These are phyloP conservation scores for Aricia agestis DNA, from an alignment of 1,140 invertebrate species.

Conservation along the genomic window DNA sequence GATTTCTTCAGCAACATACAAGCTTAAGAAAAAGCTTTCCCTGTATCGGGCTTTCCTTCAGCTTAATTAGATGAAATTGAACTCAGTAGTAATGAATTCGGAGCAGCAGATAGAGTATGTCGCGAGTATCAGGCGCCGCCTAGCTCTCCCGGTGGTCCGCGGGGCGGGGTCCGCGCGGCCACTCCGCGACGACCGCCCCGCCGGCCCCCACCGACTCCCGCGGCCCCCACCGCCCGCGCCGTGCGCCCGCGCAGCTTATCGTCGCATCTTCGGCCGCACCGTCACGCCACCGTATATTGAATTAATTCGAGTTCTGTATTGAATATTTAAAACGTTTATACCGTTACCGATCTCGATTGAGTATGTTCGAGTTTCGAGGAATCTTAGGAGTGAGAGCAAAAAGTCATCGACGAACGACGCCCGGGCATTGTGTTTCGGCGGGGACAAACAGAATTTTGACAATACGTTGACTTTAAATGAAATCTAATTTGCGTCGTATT, in stretches of 20 bases:
- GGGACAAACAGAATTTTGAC: slow-evolving; percentile 61
- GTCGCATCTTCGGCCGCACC: slow-evolving; percentile 57
- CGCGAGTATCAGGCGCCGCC: slow-evolving; percentile 58
- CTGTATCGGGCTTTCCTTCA: background rate
- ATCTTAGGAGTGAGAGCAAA: background rate
- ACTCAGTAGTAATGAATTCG: background rate
- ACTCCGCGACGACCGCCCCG: slow-evolving; percentile 46
- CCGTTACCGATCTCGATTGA: background rate
- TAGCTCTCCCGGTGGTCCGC: slow-evolving; percentile 69
- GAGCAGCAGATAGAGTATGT: slow-evolving; percentile 30
- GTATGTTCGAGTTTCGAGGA: background rate
- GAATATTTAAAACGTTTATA: slow-evolving; percentile 19
- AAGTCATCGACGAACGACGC: slow-evolving; percentile 40
- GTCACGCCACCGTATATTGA: slow-evolving; percentile 58
- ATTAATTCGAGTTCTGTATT: slow-evolving; percentile 37
- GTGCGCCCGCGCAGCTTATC: slow-evolving; percentile 55
- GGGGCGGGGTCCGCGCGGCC: slow-evolving; percentile 68
- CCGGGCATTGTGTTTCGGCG: slow-evolving; percentile 59
- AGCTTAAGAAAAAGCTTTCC: background rate
- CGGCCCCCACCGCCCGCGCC: slow-evolving; percentile 32
- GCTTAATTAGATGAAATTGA: background rate
- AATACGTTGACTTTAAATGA: slow-evolving; percentile 70
- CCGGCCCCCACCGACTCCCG: slow-evolving; percentile 33
- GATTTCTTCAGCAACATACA: background rate
- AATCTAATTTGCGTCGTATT: slow-evolving; percentile 74